Evolutionary conservation across 2,888 invertebrate genomes (phyloP), one percentile per base, ranked within the genome.

Genomic region (Rhaphigaster nebulosa): DNA sequence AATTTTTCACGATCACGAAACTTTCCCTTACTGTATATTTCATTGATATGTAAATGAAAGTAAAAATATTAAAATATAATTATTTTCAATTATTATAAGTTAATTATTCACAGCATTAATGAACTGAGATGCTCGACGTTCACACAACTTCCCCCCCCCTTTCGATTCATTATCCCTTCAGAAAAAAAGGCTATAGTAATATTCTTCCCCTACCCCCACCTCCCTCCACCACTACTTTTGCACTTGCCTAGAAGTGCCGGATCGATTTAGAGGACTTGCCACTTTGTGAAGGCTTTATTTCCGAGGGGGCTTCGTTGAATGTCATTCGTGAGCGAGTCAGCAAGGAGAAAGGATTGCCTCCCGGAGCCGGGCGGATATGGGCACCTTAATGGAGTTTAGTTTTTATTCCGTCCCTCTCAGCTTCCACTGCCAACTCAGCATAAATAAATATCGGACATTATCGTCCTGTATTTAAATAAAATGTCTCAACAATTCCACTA

Each of bases 181-280:
- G 29, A 29, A 34, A 18, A 29, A n/a, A n/a, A 1, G 29, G 4
- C 65, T 34, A 18, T 0, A 65, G 29, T 65, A 4, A 15, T 5
- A 18, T 34, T 6, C 29, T 1, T 18, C 3, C 29, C 15, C 26
- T 56, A 5, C n/a, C n/a, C n/a, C n/a, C n/a, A n/a, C 56, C 26
- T n/a, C 12, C 12, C 56, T 56, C n/a, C 8, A 0, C 18, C 1
- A 23, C 70, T 38, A 76, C 23, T 76, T 76, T 38, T 12, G 34
- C 20, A 76, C 20, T 6, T n/a, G 34, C 1, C 70, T 34, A 20
- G 38, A 76, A 6, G 70, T 76, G 70, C 20, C 70, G 70, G 18
- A 38, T 76, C 38, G 34, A 76, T 76, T 76, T 76, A 76, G 70
- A 76, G 70, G 70, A 76, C 70, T 76, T 38, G 38, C 38, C 70